Conservation (phyloP, 2,888 invertebrate genomes). For the Lasioglossum malachurum region DNA sequence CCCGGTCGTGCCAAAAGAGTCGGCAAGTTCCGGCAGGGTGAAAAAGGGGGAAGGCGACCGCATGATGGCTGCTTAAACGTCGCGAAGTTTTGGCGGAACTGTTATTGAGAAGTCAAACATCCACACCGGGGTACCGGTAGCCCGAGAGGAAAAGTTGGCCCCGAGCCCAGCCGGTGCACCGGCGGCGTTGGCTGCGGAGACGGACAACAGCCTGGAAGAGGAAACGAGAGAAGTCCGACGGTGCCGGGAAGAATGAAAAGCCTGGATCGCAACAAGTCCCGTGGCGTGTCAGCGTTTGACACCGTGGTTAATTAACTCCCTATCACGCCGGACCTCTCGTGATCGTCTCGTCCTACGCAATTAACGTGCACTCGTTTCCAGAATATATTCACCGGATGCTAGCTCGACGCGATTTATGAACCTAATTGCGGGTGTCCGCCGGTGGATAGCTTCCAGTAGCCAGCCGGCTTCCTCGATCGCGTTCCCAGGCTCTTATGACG, state of each 20-base stretch:
- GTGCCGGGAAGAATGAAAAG: slow-evolving; percentile 37
- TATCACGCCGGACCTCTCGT: slow-evolving; percentile 21
- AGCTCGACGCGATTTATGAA: slow-evolving; percentile 36
- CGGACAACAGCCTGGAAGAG: slow-evolving; percentile 22
- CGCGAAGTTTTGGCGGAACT: slow-evolving; percentile 59
- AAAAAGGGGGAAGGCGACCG: slow-evolving; percentile 8
- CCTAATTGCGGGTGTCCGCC: slow-evolving; percentile 15
- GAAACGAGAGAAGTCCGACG: neutral
- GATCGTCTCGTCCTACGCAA: slow-evolving; percentile 67
- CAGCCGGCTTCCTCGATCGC: neutral
- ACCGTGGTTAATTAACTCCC: slow-evolving; percentile 69
- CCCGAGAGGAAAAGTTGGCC: slow-evolving; percentile 60
- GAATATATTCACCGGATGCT: slow-evolving; percentile 15
- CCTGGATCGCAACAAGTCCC: slow-evolving; percentile 58
- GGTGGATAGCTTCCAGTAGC: neutral
- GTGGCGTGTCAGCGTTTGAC: slow-evolving; percentile 54
- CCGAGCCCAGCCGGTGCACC: slow-evolving; percentile 60
- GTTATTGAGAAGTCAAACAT: slow-evolving; percentile 70
- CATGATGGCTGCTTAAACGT: slow-evolving; percentile 59
- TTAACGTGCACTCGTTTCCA: slow-evolving; percentile 53
- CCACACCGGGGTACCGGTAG: neutral
- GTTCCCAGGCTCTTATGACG: neutral
- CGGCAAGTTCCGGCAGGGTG: neutral
- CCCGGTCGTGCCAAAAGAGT: slow-evolving; percentile 10
- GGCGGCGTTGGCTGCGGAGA: slow-evolving; percentile 39